These are phyloP conservation scores for Argyresthia goedartella DNA, from an alignment of 2,888 invertebrate genomes.

Conservation along the genomic window DNA sequence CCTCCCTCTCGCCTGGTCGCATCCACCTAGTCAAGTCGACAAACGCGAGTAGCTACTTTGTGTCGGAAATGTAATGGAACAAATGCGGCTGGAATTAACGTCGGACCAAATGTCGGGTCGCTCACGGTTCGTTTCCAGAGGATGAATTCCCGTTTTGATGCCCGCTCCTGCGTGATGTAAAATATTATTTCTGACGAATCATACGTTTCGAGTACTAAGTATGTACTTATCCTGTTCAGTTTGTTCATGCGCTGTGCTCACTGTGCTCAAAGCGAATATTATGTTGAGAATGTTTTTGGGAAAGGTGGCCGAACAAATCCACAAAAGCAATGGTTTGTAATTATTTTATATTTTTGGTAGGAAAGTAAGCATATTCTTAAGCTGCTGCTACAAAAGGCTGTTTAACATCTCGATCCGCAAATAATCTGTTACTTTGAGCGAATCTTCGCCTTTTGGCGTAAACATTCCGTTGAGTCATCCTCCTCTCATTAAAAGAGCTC, in stretches of 20 bases:
- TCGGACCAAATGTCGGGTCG: constrained; percentile 60
- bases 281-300: no score
- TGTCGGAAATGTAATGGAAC: constrained; percentile 72
- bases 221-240: neutral
- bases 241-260: neutral
- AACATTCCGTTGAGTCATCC: constrained; percentile 16
- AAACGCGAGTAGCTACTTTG: constrained; percentile 68
- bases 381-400: constrained; percentile 28
- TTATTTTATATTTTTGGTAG: constrained; percentile 14
- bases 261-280: neutral
- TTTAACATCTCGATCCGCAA: constrained; percentile 51
- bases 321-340: neutral
- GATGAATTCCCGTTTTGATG: constrained; percentile 62
- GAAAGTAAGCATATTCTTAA: constrained; percentile 7
- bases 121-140: constrained; percentile 57
- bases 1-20: constrained; percentile 57
- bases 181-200: neutral
- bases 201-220: neutral
- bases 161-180: constrained; percentile 38
- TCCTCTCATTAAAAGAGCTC: constrained; percentile 5
- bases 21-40: constrained; percentile 70
- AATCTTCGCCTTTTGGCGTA: constrained; percentile 32
- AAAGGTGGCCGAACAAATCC: neutral
- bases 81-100: constrained; percentile 71
- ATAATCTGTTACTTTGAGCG: constrained; percentile 22